Conservation (phyloP, 37 sponge, comb jelly and placozoan genomes). For the Axinella damicornis region DNA sequence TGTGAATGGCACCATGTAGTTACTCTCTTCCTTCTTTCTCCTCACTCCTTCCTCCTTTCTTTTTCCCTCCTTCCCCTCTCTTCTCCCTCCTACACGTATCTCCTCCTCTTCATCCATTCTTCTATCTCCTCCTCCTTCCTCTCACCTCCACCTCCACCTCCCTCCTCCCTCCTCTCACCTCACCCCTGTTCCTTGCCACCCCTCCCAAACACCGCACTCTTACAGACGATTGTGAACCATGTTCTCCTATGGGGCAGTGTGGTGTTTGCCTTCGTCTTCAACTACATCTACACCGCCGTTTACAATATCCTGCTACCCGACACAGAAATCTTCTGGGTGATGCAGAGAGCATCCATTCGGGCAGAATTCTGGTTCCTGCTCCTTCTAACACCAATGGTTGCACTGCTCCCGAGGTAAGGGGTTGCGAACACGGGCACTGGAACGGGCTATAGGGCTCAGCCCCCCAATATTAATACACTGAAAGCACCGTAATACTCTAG, state of each 20-base stretch:
- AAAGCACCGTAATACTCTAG: no score
- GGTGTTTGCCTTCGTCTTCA: slow-evolving; percentile 55
- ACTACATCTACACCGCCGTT: slow-evolving; percentile 72
- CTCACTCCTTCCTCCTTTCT: neutral
- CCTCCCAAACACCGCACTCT: neutral
- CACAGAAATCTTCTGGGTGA: slow-evolving; percentile 65
- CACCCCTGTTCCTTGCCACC: no score
- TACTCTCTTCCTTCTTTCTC: no score
- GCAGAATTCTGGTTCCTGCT: slow-evolving; percentile 72
- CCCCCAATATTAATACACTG: no score
- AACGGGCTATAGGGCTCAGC: no score
- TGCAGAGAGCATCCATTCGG: slow-evolving; percentile 33
- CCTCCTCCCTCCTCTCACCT: neutral
- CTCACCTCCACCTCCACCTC: no score
- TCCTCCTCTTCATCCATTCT: neutral
- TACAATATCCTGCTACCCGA: slow-evolving; percentile 30
- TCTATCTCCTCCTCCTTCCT: no score
- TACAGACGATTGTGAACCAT: slow-evolving; percentile 70
- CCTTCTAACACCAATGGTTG: slow-evolving; percentile 56
- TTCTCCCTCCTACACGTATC: neutral
- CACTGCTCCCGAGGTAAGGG: slow-evolving; percentile 72
- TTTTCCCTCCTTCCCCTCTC: neutral
- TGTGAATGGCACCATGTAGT: neutral
- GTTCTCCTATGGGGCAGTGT: slow-evolving; percentile 73
- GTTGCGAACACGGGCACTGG: no score